Evolutionary conservation across 1,140 invertebrate species (phyloP).

Genomic region (Tetraneura akinire): DNA sequence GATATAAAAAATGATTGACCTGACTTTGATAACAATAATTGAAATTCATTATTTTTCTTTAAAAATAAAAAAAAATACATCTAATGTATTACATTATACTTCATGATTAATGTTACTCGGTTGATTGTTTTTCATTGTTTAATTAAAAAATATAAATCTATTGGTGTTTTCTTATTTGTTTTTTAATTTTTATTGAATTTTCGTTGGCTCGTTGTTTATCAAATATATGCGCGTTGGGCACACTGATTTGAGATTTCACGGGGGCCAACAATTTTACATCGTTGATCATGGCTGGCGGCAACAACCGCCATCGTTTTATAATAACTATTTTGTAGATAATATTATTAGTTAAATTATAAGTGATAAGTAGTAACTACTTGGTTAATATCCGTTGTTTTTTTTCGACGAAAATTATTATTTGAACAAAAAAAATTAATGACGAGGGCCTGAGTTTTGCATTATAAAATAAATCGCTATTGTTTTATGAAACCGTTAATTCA

Average conservation of each 20-base stretch:
- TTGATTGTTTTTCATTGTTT: too few relatives aligned
- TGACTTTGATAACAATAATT: background rate
- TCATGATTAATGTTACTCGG: too few relatives aligned
- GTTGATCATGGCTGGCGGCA: background rate
- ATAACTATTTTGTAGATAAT: background rate
- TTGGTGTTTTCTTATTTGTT: too few relatives aligned
- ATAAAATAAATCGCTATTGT: background rate
- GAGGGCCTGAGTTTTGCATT: too few relatives aligned
- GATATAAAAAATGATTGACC: too few relatives aligned
- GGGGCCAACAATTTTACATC: background rate
- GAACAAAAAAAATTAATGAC: too few relatives aligned
- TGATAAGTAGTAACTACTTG: background rate
- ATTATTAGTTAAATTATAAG: background rate
- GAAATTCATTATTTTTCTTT: too few relatives aligned
- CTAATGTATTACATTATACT: too few relatives aligned
- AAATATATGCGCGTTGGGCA: constrained; percentile 16
- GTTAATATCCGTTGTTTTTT: too few relatives aligned
- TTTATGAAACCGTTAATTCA: background rate
- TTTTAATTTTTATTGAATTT: background rate
- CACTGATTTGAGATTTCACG: constrained; percentile 24
- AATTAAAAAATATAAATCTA: too few relatives aligned
- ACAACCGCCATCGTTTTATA: background rate
- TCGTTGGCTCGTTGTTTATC: background rate
- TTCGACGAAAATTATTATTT: background rate
- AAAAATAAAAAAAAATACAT: too few relatives aligned